Base-by-base conservation (phyloP, 2,888 invertebrate genomes). In the Agapetus fuscipes region DNA sequence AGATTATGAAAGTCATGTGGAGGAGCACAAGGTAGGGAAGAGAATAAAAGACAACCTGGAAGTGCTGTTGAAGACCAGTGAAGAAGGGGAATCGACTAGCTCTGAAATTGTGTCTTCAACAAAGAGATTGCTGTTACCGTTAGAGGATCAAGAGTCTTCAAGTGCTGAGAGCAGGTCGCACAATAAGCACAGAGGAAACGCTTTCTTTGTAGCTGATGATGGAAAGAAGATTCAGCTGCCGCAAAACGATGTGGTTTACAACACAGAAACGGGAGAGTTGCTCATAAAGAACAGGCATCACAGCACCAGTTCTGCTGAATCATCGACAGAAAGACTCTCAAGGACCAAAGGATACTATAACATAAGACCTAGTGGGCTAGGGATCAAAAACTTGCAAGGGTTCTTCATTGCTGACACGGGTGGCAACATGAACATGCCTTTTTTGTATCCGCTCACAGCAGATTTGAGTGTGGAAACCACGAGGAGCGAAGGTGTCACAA, bases 221-320 rank as follows among this genome's bases (percentile, higher is more conserved):
- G 45, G 45, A 0, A 45, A 40, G 28, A 42, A 39, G 7, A 37
- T 43, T 10, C 38, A 48, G 15, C 28, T 45, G 29, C 43, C 42
- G 7, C 32, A 47, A 15, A 46, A 39, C 14, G 48, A 48, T 17
- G 48, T 48, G 6, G 38, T 48, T 6, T 45, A 45, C 30, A 45
- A 47, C 17, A 20, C 34, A 14, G 41, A 34, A 26, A 45, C 46
- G 3, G 47, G 45, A 9, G 45, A 47, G 29, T 42, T 40, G 11
- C 20, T 46, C n/a, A 44, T 44, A 20, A 38, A 40, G 13, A 41
- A 45, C 11, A 37, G 43, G 7, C 17, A 40, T 9, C 12, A 33
- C 3, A 37, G 45, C 14, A 37, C 30, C 3, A 30, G 28, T 12
- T 20, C 20, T 20, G 20, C 20, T 6, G 11, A 13, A 28, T 4